Conservation (phyloP, 2,888 invertebrate species). For the Trachelus troglodyta region DNA sequence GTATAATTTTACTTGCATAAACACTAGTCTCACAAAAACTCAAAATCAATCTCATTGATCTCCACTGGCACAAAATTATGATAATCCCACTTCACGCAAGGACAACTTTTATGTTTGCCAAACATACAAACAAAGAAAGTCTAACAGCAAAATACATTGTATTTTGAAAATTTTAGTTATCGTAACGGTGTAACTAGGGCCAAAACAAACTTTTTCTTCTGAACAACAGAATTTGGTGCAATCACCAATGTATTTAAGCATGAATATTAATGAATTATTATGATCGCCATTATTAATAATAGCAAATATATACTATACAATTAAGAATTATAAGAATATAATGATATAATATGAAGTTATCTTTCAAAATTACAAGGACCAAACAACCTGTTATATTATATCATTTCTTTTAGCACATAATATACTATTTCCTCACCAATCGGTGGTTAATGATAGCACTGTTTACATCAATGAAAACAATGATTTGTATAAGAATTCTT, state of each 20-base stretch:
- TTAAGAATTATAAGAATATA: background rate
- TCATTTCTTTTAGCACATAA: background rate
- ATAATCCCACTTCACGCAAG: background rate
- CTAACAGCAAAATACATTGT: background rate
- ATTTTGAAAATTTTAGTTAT: background rate
- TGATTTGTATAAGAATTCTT: background rate
- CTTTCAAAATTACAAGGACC: background rate
- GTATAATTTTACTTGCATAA: slow-evolving; percentile 22
- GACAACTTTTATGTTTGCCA: background rate
- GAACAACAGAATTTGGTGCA: background rate
- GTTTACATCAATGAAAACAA: background rate
- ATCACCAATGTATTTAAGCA: background rate
- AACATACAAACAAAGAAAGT: background rate
- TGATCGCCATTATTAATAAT: background rate
- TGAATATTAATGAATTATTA: background rate
- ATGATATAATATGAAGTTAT: background rate
- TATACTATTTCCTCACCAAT: background rate
- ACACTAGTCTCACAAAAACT: slow-evolving; percentile 21
- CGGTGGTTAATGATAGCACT: background rate
- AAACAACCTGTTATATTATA: background rate
- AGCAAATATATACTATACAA: background rate
- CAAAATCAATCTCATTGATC: slow-evolving; percentile 10
- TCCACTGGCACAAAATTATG: slow-evolving; percentile 9
- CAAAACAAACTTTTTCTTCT: background rate
- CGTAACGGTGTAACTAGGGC: background rate